Evolutionary conservation across 1,140 invertebrate species (phyloP).

Genomic region (Aporrectodea caliginosa): DNA sequence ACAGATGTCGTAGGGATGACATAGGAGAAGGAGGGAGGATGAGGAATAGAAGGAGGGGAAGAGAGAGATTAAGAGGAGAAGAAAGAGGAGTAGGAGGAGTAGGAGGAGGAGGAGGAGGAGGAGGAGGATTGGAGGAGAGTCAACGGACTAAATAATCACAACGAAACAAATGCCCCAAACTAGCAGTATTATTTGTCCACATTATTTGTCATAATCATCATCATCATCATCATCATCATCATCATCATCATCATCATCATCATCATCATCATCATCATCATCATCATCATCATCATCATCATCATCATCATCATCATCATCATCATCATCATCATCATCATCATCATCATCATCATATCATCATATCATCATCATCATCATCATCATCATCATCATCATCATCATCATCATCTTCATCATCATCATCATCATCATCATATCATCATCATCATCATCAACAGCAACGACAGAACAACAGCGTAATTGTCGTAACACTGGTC

Average conservation of each 20-base stretch:
- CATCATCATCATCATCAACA: no score
- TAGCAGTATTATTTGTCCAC: no score
- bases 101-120: not conserved
- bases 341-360: slow-evolving; percentile 14
- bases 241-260: slow-evolving; percentile 20
- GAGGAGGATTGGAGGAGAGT: not conserved
- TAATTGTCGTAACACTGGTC: no score
- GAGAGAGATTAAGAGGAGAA: not conserved
- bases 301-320: slow-evolving; percentile 4
- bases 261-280: slow-evolving; percentile 19
- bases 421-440: no score
- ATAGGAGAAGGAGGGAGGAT: not conserved
- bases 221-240: slow-evolving; percentile 19
- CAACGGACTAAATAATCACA: no score
- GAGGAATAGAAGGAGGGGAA: not conserved
- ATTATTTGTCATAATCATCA: no score
- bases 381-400: slow-evolving; percentile 19
- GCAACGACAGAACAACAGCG: no score
- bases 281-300: slow-evolving; percentile 9
- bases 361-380: slow-evolving; percentile 14
- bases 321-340: slow-evolving; percentile 5
- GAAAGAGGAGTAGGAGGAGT: not conserved
- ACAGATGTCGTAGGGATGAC: not conserved
- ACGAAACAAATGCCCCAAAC: no score
- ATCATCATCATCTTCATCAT: not conserved